A percentile compares a stretch with the other conserved stretches of the same genome.
phyloP scores from a whole-genome alignment of 2,888 invertebrate genomes.

The Drosophila lacicola region DNA sequence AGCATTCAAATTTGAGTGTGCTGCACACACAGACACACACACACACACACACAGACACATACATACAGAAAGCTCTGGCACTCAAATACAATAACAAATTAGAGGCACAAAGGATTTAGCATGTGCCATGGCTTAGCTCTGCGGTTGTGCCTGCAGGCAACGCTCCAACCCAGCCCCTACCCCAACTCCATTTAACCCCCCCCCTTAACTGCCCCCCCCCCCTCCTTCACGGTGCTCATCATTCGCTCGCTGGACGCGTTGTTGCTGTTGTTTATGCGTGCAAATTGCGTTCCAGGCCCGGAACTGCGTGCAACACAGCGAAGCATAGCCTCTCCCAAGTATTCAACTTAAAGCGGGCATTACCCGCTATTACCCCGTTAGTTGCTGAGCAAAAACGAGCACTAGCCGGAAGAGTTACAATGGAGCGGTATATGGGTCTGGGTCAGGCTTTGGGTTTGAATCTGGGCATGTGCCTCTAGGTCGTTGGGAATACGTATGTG shows the following conservation, averaged over 20 bases:
- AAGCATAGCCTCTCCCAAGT: slow-evolving; percentile 30
- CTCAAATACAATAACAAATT: slow-evolving; percentile 80
- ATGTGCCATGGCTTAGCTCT: slow-evolving; percentile 75
- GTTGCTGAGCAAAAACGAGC: slow-evolving; percentile 51
- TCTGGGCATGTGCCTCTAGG: background rate
- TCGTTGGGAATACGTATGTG: slow-evolving; percentile 7
- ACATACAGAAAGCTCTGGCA: slow-evolving; percentile 58
- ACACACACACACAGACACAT: slow-evolving; percentile 10
- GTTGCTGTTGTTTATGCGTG: slow-evolving; percentile 65
- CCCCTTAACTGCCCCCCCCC: background rate
- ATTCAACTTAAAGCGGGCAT: slow-evolving; percentile 72
- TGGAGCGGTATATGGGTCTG: slow-evolving; percentile 3
- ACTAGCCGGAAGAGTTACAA: slow-evolving; percentile 52
- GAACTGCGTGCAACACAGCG: slow-evolving; percentile 44
- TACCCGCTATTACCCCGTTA: slow-evolving; percentile 78
- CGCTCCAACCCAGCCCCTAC: background rate
- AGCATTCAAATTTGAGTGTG: slow-evolving; percentile 68
- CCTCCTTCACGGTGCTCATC: background rate
- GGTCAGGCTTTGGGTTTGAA: no score
- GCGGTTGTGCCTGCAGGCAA: slow-evolving; percentile 49
- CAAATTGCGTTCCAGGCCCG: slow-evolving; percentile 64
- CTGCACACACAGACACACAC: slow-evolving; percentile 28
- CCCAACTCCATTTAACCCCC: background rate
- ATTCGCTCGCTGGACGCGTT: slow-evolving; percentile 10
- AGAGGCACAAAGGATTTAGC: slow-evolving; percentile 80